A percentile compares a stretch with the other conserved stretches of the same genome.
Conservation (phyloP, 2,113 vertebrate species). For the Passerina amoena region DNA sequence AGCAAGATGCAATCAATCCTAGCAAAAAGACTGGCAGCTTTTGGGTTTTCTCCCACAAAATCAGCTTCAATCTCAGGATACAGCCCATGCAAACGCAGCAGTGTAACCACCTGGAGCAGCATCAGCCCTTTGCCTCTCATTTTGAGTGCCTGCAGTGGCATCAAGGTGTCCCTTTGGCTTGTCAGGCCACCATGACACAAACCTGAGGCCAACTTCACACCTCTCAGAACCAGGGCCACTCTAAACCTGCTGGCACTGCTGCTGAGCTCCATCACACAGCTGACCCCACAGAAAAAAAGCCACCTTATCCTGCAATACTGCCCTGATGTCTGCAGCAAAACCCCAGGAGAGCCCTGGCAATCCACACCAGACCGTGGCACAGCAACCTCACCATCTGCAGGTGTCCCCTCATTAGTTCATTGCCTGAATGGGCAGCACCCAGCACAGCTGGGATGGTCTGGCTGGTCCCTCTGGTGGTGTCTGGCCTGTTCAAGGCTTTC, state of each 20-base stretch:
- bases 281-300: not conserved
- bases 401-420: not conserved
- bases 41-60: not conserved
- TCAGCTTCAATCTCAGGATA: not conserved
- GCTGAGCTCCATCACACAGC: not conserved
- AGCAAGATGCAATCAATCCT: not conserved
- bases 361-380: fast-evolving
- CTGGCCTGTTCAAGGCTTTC: not conserved
- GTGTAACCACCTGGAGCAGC: not conserved
- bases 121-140: not conserved
- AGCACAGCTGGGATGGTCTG: not conserved
- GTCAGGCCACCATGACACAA: not conserved
- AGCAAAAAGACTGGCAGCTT: not conserved
- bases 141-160: not conserved
- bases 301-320: not conserved
- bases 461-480: not conserved
- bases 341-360: not conserved
- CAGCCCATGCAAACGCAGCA: not conserved
- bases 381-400: not conserved
- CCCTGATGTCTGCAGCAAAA: not conserved
- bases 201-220: not conserved
- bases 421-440: not conserved
- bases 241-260: not conserved
- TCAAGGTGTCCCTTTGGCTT: not conserved
- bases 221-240: not conserved